Conservation (phyloP, 2,797 vertebrate genomes). For the Semaprochilodus insignis region DNA sequence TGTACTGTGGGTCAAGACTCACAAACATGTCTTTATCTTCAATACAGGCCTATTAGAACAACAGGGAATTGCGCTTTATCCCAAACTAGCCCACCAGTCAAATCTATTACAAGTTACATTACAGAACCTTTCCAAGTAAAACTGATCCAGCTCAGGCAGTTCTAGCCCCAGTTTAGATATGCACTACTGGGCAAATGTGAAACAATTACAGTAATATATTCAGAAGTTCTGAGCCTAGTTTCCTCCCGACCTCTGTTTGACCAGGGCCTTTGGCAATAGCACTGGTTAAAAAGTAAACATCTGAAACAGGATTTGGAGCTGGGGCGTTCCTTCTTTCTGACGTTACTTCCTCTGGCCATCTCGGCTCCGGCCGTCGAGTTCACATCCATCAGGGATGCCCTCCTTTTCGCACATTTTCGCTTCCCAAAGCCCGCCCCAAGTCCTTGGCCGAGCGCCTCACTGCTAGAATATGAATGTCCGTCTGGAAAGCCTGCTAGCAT, state of each 20-base stretch:
- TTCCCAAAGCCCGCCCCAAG: conserved; percentile 4
- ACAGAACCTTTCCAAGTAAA: no score
- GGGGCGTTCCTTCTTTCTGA: neutral
- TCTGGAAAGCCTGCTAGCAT: conserved; percentile 41
- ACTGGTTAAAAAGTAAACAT: neutral
- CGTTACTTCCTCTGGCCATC: neutral
- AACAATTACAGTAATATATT: neutral
- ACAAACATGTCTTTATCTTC: no score
- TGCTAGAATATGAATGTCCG: conserved; percentile 42
- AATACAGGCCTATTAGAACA: no score
- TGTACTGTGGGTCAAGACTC: no score
- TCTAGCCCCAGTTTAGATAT: neutral
- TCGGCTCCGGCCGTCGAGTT: neutral
- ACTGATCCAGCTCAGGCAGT: neutral
- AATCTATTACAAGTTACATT: no score
- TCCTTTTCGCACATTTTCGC: neutral
- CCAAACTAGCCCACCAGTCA: no score
- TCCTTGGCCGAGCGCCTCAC: neutral
- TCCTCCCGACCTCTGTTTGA: neutral
- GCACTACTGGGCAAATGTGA: neutral
- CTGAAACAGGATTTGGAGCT: neutral
- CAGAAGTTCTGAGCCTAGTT: neutral
- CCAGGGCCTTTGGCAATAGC: neutral
- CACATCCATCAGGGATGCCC: neutral
- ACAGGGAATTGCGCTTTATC: no score